A percentile compares a stretch with the other conserved stretches of the same genome.
Evolutionary conservation across 1,140 invertebrate genomes (phyloP).

Genomic region (Sitophilus oryzae): DNA sequence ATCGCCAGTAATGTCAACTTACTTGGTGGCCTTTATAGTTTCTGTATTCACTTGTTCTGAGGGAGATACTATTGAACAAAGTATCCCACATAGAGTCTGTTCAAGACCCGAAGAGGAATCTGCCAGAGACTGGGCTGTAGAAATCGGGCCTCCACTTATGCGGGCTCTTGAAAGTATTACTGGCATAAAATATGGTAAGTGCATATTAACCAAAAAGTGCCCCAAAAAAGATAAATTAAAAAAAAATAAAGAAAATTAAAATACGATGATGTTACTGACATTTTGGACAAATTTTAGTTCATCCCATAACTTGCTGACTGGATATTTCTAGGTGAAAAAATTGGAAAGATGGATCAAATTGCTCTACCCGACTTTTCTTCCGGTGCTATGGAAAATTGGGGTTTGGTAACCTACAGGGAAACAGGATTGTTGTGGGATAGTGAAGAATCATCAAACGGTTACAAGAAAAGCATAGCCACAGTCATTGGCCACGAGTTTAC

Average conservation of each 20-base stretch:
- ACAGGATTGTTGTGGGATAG: constrained; percentile 70
- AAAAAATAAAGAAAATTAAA: not conserved
- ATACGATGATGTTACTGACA: not conserved
- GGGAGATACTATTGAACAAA: constrained; percentile 7
- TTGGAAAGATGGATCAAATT: constrained; percentile 39
- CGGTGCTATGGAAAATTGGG: constrained; percentile 95
- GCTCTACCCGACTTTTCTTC: constrained; percentile 92
- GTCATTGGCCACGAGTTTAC: constrained; percentile 87
- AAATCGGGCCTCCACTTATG: constrained; percentile 11
- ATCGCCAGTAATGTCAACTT: constrained; percentile 59
- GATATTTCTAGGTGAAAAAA: not conserved
- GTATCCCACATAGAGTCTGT: constrained; percentile 17
- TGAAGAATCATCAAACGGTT: constrained; percentile 58
- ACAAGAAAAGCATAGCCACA: constrained; percentile 70
- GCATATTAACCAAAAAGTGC: not conserved
- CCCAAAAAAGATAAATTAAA: not conserved
- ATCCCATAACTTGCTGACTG: no score
- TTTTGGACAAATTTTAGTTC: no score
- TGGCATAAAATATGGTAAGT: constrained; percentile 42
- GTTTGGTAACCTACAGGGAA: constrained; percentile 77
- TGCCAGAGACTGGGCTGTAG: constrained; percentile 9
- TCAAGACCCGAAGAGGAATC: constrained; percentile 13
- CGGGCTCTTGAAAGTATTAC: constrained; percentile 11
- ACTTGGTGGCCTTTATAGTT: constrained; percentile 66
- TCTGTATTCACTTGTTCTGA: constrained; percentile 24